Base-by-base conservation (phyloP, 2,797 vertebrate genomes). In the Diplodus puntazzo region DNA sequence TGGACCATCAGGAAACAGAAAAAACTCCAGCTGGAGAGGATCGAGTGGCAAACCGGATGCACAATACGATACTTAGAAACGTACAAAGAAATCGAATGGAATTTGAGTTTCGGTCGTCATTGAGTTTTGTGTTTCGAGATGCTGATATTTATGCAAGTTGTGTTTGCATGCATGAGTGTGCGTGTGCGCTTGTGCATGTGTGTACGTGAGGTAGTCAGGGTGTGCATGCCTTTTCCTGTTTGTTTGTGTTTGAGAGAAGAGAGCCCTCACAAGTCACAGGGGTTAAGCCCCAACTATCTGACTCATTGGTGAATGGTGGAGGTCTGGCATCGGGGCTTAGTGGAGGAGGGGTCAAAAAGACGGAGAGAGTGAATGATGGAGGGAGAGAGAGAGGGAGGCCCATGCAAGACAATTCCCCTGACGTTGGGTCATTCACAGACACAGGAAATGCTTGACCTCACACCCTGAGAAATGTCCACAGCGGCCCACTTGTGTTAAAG, bases 371-470 rank as follows among this genome's bases (percentile, higher is more conserved):
- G 90, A 92, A 91, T 91, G 89, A 89, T 85, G 82, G 84, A 76
- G 81, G 75, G 84, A 84, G 83, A 79, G 83, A 69, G 81, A 83
- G 83, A 75, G 77, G 71, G 84, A 82, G 86, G 82, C 87, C 87
- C 87, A 86, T 73, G 80, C 84, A 84, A 85, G 90, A 93, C 92
- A 93, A 92, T 94, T 93, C 90, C 91, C 90, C 80, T 52, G 88
- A 92, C 86, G 89, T 84, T 75, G 82, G 89, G 90, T 91, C 91
- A 93, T 93, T 94, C 88, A 90, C 79, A 91, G 92, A 93, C 91
- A 92, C 91, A 94, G 95, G 95, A 95, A 95, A 95, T 96, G 93
- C 93, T 95, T 94, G 93, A 93, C 92, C 92, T 95, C 87, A 92
- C 93, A 94, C 92, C 91, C 93, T 89, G 89, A 92, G 92, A 93